A percentile compares a stretch with the other conserved stretches of the same genome.
These are phyloP conservation scores for Pristiophorus japonicus DNA, from an alignment of 2,113 vertebrate genomes.

Conservation along the genomic window DNA sequence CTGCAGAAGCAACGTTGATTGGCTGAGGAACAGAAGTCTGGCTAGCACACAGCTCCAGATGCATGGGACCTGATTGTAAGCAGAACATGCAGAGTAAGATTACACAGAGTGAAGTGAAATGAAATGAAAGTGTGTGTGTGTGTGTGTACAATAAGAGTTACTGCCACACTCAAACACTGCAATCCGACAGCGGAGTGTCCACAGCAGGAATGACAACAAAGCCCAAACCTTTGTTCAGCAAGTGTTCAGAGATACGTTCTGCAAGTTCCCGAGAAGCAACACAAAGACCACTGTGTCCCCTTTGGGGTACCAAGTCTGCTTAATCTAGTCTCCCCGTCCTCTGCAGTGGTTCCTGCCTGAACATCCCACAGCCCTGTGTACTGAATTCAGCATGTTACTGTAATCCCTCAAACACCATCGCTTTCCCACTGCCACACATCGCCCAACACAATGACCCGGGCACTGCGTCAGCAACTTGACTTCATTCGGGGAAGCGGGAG, in stretches of 20 bases:
- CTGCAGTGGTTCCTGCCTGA: not conserved
- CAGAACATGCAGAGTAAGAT: conserved; percentile 42
- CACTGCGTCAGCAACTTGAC: not conserved
- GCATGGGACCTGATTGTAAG: conserved; percentile 53
- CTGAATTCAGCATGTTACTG: not conserved
- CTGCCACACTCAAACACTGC: too few relatives aligned
- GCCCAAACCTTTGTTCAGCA: not conserved
- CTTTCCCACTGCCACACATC: not conserved
- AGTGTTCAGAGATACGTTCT: not conserved
- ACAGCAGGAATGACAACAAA: not conserved
- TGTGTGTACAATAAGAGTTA: not conserved
- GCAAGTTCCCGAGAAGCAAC: not conserved
- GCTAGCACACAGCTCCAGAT: conserved; percentile 60
- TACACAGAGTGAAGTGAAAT: not conserved
- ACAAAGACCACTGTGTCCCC: not conserved
- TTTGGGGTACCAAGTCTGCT: not conserved
- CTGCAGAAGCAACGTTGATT: conserved; percentile 65
- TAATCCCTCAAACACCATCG: not conserved
- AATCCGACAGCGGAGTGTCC: not conserved
- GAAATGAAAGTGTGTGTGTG: not conserved
- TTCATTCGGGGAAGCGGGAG: not conserved
- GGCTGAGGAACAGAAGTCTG: conserved; percentile 61
- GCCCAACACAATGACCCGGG: too few relatives aligned
- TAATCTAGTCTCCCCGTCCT: not conserved
- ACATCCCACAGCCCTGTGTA: not conserved